A percentile compares a stretch with the other conserved stretches of the same genome.
phyloP scores from a whole-genome alignment of 2,888 invertebrate genomes.

The Trissolcus brochymenae region DNA sequence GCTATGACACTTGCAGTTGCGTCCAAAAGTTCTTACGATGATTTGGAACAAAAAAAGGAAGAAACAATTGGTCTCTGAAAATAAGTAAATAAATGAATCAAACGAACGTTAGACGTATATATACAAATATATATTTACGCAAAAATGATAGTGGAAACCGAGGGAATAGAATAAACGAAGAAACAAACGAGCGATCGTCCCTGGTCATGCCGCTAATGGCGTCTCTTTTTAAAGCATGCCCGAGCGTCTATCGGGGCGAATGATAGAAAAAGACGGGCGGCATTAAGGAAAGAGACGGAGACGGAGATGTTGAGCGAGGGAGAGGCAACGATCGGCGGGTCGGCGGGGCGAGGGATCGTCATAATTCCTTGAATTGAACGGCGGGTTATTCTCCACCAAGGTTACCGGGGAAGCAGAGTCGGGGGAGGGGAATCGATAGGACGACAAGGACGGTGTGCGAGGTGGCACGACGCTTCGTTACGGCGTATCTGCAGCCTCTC shows the following conservation, averaged over 20 bases:
- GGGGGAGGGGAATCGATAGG: slow-evolving; percentile 57
- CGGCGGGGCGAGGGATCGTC: slow-evolving; percentile 71
- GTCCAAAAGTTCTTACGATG: not conserved
- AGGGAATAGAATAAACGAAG: slow-evolving; percentile 59
- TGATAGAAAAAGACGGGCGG: slow-evolving; percentile 56
- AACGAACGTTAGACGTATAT: slow-evolving; percentile 3
- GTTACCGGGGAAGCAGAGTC: slow-evolving; percentile 66
- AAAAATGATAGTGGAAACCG: slow-evolving; percentile 44
- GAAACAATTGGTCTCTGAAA: too few relatives aligned
- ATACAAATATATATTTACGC: slow-evolving; percentile 46
- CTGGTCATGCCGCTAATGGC: slow-evolving; percentile 42
- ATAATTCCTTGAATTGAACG: slow-evolving; percentile 76
- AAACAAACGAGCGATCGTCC: slow-evolving; percentile 58
- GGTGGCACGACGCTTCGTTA: slow-evolving; percentile 28
- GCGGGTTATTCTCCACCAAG: slow-evolving; percentile 75
- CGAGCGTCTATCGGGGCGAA: slow-evolving; percentile 37
- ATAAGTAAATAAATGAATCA: slow-evolving; percentile 15
- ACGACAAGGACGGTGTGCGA: slow-evolving; percentile 67
- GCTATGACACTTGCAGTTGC: slow-evolving; percentile 31
- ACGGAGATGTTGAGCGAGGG: slow-evolving; percentile 14
- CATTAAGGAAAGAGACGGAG: slow-evolving; percentile 51
- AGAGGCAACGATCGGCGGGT: slow-evolving; percentile 38
- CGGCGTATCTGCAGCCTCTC: slow-evolving; percentile 41
- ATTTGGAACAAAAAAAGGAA: too few relatives aligned
- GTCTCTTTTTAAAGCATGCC: slow-evolving; percentile 57